Conservation (phyloP, 2,888 invertebrate species). For the Drosophila robusta region DNA sequence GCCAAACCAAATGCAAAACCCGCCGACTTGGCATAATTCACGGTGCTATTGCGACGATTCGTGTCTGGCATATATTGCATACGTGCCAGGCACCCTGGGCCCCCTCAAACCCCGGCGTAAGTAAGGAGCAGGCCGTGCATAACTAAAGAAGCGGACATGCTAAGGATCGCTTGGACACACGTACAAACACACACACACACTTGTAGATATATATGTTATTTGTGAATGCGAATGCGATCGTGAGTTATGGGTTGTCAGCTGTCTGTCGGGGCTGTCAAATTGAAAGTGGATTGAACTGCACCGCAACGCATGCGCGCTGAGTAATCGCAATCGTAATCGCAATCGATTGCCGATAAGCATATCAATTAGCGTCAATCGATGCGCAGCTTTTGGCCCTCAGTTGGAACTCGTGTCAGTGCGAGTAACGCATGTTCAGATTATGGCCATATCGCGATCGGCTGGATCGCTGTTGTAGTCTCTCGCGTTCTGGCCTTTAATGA, state of each 20-base stretch:
- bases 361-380: slow-evolving; percentile 83
- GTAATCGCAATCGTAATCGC: slow-evolving; percentile 76
- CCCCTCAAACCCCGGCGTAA: slow-evolving; percentile 1
- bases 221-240: slow-evolving; percentile 55
- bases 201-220: slow-evolving; percentile 11
- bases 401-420: slow-evolving; percentile 22
- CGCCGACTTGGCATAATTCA: slow-evolving; percentile 59
- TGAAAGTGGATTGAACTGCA: slow-evolving; percentile 84
- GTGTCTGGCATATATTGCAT: slow-evolving; percentile 73
- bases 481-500: slow-evolving; percentile 62
- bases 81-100: slow-evolving; percentile 17
- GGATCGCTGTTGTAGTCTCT: slow-evolving; percentile 11
- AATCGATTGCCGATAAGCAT: slow-evolving; percentile 84
- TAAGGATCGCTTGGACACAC: slow-evolving; percentile 64
- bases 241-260: slow-evolving; percentile 85
- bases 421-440: slow-evolving; percentile 40
- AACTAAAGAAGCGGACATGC: slow-evolving; percentile 77
- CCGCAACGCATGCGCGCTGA: slow-evolving; percentile 34
- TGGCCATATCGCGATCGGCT: slow-evolving; percentile 28
- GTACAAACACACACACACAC: background rate
- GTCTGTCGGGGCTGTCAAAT: slow-evolving; percentile 85
- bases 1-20: slow-evolving; percentile 40
- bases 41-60: slow-evolving; percentile 49
- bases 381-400: slow-evolving; percentile 24
- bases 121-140: slow-evolving; percentile 42